phyloP scores from a whole-genome alignment of 1,140 invertebrate species.

The Pseudomyrmex dendroicus region DNA sequence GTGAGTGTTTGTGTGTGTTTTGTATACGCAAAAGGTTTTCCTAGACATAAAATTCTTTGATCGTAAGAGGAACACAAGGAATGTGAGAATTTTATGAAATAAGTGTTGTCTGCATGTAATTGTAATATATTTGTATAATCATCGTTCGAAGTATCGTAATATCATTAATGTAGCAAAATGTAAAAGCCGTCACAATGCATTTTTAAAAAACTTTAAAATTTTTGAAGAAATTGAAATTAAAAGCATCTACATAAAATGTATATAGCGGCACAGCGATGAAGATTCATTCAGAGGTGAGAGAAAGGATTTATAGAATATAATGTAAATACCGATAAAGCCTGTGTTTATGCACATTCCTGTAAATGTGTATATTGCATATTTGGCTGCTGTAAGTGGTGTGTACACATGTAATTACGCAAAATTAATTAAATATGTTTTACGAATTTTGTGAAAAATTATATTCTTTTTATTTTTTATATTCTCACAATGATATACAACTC shows the following conservation, averaged over 20 bases:
- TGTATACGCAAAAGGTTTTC: not conserved
- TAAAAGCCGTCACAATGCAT: constrained; percentile 14
- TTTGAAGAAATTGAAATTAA: not conserved
- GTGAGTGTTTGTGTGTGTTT: no score
- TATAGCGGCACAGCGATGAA: constrained; percentile 11
- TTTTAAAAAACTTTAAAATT: not conserved
- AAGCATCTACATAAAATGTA: constrained; percentile 24
- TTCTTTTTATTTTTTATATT: constrained; percentile 63
- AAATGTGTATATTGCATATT: constrained; percentile 60
- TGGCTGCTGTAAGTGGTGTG: constrained; percentile 55
- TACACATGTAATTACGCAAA: constrained; percentile 71
- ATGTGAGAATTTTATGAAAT: not conserved
- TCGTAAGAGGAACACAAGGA: not conserved
- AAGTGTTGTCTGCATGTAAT: not conserved
- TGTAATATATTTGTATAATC: constrained; percentile 10
- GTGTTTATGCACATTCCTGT: constrained; percentile 37
- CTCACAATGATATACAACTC: constrained; percentile 9
- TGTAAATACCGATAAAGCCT: constrained; percentile 54
- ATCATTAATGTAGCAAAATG: not conserved
- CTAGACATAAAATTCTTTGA: constrained; percentile 1
- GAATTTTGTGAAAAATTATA: constrained; percentile 60
- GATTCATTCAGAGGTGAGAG: not conserved
- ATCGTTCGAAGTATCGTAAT: constrained; percentile 3
- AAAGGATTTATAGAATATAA: constrained; percentile 58
- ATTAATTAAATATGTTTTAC: constrained; percentile 68